Percentiles rank a stretch among this genome's conserved stretches.
Evolutionary conservation across 2,113 vertebrate genomes (phyloP).

Genomic region (Eonycteris spelaea): DNA sequence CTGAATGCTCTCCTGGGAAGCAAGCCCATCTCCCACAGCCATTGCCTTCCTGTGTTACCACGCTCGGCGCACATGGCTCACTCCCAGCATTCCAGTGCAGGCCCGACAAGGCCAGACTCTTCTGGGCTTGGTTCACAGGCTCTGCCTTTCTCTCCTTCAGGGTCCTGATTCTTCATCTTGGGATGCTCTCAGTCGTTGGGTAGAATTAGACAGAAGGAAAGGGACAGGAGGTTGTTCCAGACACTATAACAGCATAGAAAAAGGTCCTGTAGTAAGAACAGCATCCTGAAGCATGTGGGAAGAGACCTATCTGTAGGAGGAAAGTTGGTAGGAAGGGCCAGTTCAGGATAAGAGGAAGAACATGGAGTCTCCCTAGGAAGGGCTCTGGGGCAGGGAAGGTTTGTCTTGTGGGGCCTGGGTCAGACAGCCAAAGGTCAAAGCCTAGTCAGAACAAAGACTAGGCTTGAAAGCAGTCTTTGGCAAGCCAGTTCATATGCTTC

Average conservation of each 20-base stretch:
- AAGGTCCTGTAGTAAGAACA: not conserved
- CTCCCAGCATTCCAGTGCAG: not conserved
- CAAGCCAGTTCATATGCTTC: not conserved
- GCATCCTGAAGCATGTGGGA: no score
- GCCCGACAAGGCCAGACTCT: not conserved
- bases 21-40: not conserved
- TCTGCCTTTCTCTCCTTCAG: not conserved
- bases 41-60: not conserved
- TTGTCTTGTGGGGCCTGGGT: not conserved
- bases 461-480: not conserved
- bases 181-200: not conserved
- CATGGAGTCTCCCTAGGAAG: not conserved
- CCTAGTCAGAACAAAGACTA: not conserved
- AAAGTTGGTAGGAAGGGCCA: not conserved
- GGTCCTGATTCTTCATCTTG: not conserved
- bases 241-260: not conserved
- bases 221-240: not conserved
- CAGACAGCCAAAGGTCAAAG: not conserved
- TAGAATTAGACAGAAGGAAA: not conserved
- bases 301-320: not conserved
- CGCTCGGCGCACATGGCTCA: fast-evolving
- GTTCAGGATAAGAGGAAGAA: not conserved
- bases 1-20: not conserved
- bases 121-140: no score
- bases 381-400: not conserved